A percentile compares a stretch with the other conserved stretches of the same genome.
Evolutionary conservation across 2,888 invertebrate genomes (phyloP).

Genomic region (Oscheius sp.): DNA sequence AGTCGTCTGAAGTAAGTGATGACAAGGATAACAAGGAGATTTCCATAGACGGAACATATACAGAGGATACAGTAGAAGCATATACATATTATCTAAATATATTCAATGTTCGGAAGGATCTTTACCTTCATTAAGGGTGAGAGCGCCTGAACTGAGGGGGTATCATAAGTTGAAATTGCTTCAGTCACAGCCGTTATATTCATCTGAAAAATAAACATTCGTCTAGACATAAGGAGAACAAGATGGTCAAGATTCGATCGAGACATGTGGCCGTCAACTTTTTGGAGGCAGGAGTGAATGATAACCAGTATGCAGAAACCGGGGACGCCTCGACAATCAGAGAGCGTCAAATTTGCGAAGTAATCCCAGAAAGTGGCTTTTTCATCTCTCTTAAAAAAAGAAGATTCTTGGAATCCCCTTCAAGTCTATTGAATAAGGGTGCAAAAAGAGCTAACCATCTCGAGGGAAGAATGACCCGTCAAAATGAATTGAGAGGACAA

Average conservation of each 20-base stretch:
- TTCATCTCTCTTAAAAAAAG: too few species aligned
- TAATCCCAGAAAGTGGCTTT: too few species aligned
- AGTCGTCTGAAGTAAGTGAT: slow-evolving; percentile 64
- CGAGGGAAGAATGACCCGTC: too few species aligned
- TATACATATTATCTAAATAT: slow-evolving; percentile 56
- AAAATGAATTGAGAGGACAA: too few species aligned
- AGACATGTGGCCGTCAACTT: neutral
- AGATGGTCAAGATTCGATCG: neutral
- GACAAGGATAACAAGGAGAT: slow-evolving; percentile 66
- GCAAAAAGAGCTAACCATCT: too few species aligned
- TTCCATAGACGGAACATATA: slow-evolving; percentile 64
- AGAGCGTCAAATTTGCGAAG: too few species aligned
- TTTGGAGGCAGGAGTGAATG: neutral
- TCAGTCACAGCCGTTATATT: slow-evolving; percentile 32
- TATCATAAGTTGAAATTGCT: slow-evolving; percentile 14
- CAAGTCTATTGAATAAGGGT: too few species aligned
- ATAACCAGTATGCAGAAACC: too few species aligned
- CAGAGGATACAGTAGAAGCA: slow-evolving; percentile 63
- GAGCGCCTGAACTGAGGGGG: slow-evolving; percentile 35
- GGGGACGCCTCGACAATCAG: too few species aligned
- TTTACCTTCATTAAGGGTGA: slow-evolving; percentile 41
- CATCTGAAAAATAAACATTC: slow-evolving; percentile 29
- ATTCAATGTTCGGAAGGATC: neutral
- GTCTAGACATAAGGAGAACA: neutral
- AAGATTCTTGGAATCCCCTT: too few species aligned